These are phyloP conservation scores for Halocaridina rubra DNA, from an alignment of 2,888 invertebrate genomes.

Conservation along the genomic window DNA sequence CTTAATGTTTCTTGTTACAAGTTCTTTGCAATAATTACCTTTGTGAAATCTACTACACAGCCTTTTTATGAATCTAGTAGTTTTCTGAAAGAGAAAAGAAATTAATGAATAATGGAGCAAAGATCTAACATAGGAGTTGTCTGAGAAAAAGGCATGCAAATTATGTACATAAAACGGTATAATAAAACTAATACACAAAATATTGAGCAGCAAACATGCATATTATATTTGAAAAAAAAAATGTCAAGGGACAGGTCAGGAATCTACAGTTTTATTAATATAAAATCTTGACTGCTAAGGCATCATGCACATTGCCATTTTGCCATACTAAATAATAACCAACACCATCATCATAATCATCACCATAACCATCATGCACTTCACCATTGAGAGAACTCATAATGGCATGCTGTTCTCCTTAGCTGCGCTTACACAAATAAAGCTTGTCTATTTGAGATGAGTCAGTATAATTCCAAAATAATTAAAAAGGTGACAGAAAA, in stretches of 20 bases:
- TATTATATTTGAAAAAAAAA: no score
- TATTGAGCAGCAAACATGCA: conserved; percentile 58
- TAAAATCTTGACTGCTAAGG: conserved; percentile 26
- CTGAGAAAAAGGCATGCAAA: conserved; percentile 45
- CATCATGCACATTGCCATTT: conserved; percentile 40
- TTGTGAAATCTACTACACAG: conserved; percentile 62
- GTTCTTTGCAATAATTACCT: conserved; percentile 52
- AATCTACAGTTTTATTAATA: conserved; percentile 41
- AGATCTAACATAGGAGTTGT: no score
- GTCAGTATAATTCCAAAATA: no score
- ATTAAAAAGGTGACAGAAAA: no score
- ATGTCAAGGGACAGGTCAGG: conserved; percentile 58
- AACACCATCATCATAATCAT: conserved; percentile 31
- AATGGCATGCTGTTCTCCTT: conserved; percentile 42
- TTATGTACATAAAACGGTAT: conserved; percentile 10
- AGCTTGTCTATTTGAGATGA: no score
- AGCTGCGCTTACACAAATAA: no score
- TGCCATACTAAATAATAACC: no score
- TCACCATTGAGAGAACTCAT: conserved; percentile 17
- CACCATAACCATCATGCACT: conserved; percentile 40
- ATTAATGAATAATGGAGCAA: conserved; percentile 55
- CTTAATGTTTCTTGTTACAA: conserved; percentile 22
- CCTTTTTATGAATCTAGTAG: conserved; percentile 59
- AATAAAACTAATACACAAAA: conserved; percentile 29
- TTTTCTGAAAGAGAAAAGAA: conserved; percentile 60